Evolutionary conservation across 2,888 invertebrate species (phyloP).

Genomic region (Smittia sp.): DNA sequence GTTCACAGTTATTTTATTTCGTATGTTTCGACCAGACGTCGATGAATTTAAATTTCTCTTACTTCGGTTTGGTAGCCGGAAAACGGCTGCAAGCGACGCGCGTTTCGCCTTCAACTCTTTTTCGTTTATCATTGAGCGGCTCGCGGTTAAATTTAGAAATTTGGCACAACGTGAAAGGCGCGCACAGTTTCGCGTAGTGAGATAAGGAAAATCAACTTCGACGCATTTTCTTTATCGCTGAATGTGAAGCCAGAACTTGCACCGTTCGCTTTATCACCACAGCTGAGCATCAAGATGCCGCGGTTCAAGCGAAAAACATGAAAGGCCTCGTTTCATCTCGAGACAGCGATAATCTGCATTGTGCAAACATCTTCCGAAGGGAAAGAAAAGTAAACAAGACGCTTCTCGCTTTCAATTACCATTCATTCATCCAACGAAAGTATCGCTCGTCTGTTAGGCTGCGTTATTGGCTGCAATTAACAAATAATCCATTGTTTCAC

Average conservation of each 20-base stretch:
- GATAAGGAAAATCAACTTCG: constrained; percentile 14
- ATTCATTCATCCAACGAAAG: constrained; percentile 34
- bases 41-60: constrained; percentile 4
- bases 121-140: constrained; percentile 4
- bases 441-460: constrained; percentile 4
- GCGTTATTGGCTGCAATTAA: constrained; percentile 37
- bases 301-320: neutral
- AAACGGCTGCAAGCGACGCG: neutral
- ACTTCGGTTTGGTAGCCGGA: neutral
- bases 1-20: constrained; percentile 1
- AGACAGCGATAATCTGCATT: constrained; percentile 3
- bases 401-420: constrained; percentile 19
- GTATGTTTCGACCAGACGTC: neutral
- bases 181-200: neutral
- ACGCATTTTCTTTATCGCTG: neutral
- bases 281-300: neutral
- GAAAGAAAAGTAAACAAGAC: constrained; percentile 14
- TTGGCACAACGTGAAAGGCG: constrained; percentile 33
- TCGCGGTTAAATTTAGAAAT: constrained; percentile 32
- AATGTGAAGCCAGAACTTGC: neutral
- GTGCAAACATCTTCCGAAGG: constrained; percentile 3
- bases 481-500: constrained; percentile 39
- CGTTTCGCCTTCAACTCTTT: neutral
- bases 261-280: neutral
- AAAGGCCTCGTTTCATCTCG: constrained; percentile 6